Percentiles rank a stretch among this genome's conserved stretches.
Conservation (phyloP, 2,888 invertebrate species). For the Lasioglossum zephyrum region DNA sequence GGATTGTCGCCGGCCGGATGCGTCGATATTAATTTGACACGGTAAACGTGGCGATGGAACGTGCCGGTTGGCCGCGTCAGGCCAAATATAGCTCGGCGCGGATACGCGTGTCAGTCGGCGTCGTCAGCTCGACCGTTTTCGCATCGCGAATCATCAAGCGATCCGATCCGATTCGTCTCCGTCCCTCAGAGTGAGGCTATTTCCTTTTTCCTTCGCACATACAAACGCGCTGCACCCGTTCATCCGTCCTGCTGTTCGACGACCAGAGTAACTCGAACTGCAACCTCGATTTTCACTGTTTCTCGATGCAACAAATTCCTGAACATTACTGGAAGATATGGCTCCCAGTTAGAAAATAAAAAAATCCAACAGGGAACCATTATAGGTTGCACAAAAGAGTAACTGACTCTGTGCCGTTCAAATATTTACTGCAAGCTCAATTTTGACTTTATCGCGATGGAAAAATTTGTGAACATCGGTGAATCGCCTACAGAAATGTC, state of each 20-base stretch:
- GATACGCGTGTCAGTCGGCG: conserved; percentile 70
- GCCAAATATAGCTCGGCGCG: conserved; percentile 57
- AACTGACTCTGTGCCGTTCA: not conserved
- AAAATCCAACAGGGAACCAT: not conserved
- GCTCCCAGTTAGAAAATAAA: too few species aligned
- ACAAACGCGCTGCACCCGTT: not conserved
- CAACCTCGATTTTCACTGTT: not conserved
- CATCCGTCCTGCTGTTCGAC: not conserved
- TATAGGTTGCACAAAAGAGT: not conserved
- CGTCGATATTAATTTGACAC: conserved; percentile 71
- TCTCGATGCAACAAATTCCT: not conserved
- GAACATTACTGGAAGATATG: not conserved
- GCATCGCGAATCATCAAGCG: conserved; percentile 24
- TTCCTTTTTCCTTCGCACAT: not conserved
- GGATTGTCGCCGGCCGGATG: conserved; percentile 66
- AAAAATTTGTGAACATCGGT: not conserved
- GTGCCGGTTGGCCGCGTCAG: conserved; percentile 32
- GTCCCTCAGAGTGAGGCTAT: not conserved
- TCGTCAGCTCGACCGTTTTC: conserved; percentile 42
- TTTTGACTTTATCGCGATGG: not conserved
- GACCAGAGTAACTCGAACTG: not conserved
- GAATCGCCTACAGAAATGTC: not conserved
- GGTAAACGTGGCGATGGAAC: conserved; percentile 45
- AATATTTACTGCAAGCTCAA: not conserved
- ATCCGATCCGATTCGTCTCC: not conserved